Base-by-base conservation (phyloP, 92 coral and sea anemone genomes). In the Plumapathes pennacea region DNA sequence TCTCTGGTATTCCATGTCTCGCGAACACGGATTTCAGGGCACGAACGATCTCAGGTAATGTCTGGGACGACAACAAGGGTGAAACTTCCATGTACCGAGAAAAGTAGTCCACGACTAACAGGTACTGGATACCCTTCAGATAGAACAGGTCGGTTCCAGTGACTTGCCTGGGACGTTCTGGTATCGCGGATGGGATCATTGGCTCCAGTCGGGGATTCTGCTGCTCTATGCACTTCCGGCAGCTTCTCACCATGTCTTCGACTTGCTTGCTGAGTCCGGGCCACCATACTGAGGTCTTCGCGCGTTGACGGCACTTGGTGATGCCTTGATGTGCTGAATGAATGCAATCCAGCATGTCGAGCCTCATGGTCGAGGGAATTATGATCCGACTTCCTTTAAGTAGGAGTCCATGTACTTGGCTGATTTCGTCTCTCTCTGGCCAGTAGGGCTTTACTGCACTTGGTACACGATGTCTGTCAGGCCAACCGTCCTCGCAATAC, bases 311-410 rank as follows among this genome's bases (percentile, higher is more conserved):
- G 54, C 86, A 88, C 38, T 82, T 88, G 24, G 77, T 67, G 25
- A 88, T 72, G 5, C 89, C 96, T 38, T 82, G 89, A 40, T 82
- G 96, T 11, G 89, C 96, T 28, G 72, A 62, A 42, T 88, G 90
- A 6, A 83, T 40, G 25, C 72, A 64, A 25, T 83, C 84, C 22
- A 88, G 69, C 37, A 81, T 87, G 42, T 82, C 88, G 34, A 76
- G 55, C 32, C 81, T 43, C 67, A 60, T 59, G 22, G 50, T 24
- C n/a, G 77, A 57, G 10, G 84, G 84, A 15, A 76, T 71, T 8
- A 34, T 34, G 8, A 8, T 8, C 9, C 13, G n/a, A 8, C 9
- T 8, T 8, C 13, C 40, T 8, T 8, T 34, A 7, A 8, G 9
- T n/a, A 8, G 9, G 8, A 8, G 9, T n/a, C 9, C 8, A 8